These are phyloP conservation scores for Dipus sagitta DNA, from an alignment of 2,797 vertebrate genomes.

Conservation along the genomic window DNA sequence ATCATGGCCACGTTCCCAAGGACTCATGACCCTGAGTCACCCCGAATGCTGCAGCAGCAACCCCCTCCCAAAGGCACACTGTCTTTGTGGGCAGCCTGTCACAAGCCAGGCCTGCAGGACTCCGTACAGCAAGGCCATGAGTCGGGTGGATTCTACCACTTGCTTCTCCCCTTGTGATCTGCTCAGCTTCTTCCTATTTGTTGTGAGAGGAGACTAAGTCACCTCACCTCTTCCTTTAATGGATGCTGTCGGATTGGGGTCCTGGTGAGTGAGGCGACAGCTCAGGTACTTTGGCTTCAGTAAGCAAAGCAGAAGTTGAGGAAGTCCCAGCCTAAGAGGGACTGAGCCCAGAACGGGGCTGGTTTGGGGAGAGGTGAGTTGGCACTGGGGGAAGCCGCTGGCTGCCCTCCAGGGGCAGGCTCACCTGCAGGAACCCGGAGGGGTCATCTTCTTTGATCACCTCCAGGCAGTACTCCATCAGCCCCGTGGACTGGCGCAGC, in stretches of 20 bases:
- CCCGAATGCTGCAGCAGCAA: not conserved
- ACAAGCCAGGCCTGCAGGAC: not conserved
- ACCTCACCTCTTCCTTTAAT: not conserved
- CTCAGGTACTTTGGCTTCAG: not conserved
- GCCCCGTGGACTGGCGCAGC: conserved; percentile 98
- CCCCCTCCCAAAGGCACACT: not conserved
- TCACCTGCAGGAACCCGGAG: conserved; percentile 97
- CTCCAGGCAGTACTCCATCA: conserved; percentile 98
- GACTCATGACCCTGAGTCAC: not conserved
- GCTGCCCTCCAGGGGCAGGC: rapidly evolving
- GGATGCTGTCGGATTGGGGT: not conserved
- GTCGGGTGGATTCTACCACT: not conserved
- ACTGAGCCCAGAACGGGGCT: not conserved
- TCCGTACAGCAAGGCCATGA: rapidly evolving
- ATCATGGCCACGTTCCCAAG: not conserved
- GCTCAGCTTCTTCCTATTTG: not conserved
- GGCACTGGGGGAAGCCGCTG: not conserved
- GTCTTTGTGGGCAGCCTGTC: not conserved
- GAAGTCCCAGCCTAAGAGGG: not conserved
- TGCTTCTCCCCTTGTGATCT: too few species aligned
- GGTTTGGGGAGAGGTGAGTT: rapidly evolving
- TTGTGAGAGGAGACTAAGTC: not conserved
- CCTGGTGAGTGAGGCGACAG: not conserved
- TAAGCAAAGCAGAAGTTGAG: not conserved
- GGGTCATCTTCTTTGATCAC: conserved; percentile 99